These are phyloP conservation scores for Autographa pulchrina DNA, from an alignment of 2,888 invertebrate species.

Conservation along the genomic window DNA sequence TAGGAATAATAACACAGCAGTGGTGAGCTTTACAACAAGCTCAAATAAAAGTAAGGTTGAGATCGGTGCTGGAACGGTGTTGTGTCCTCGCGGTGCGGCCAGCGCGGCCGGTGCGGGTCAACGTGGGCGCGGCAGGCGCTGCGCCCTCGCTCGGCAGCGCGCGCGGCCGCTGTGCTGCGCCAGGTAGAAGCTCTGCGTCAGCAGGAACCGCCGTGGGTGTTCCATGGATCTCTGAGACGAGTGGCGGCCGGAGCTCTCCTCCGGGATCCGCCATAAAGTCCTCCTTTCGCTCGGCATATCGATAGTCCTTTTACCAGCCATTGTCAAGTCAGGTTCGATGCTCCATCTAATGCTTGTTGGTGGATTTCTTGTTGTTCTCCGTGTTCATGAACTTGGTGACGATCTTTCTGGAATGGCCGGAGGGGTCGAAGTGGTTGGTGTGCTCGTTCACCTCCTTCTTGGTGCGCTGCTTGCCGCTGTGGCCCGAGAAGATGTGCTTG, in stretches of 20 bases:
- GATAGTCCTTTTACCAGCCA: conserved; percentile 82
- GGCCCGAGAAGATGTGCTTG: conserved; percentile 95
- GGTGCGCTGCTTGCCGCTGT: conserved; percentile 96
- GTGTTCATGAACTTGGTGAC: conserved; percentile 95
- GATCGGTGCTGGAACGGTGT: conserved; percentile 86
- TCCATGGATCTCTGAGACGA: conserved; percentile 85
- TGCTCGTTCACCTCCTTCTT: conserved; percentile 97
- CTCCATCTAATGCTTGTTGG: conserved; percentile 75
- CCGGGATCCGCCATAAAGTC: conserved; percentile 83
- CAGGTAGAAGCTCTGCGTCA: conserved; percentile 79
- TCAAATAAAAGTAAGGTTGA: conserved; percentile 74
- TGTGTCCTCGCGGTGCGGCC: conserved; percentile 69
- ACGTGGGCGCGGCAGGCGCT: conserved; percentile 64
- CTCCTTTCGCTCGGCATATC: conserved; percentile 85
- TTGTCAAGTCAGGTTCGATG: conserved; percentile 66
- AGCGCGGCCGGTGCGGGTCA: conserved; percentile 39
- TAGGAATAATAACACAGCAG: conserved; percentile 87
- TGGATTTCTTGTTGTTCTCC: conserved; percentile 93
- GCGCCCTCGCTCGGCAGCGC: conserved; percentile 66
- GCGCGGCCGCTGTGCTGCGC: conserved; percentile 72
- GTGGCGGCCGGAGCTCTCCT: conserved; percentile 75
- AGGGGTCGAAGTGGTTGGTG: conserved; percentile 97
- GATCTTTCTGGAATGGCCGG: conserved; percentile 98
- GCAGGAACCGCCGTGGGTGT: conserved; percentile 82
- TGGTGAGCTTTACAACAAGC: conserved; percentile 86